These are phyloP conservation scores for Balanococcus diminutus DNA, from an alignment of 2,888 invertebrate genomes.

Conservation along the genomic window DNA sequence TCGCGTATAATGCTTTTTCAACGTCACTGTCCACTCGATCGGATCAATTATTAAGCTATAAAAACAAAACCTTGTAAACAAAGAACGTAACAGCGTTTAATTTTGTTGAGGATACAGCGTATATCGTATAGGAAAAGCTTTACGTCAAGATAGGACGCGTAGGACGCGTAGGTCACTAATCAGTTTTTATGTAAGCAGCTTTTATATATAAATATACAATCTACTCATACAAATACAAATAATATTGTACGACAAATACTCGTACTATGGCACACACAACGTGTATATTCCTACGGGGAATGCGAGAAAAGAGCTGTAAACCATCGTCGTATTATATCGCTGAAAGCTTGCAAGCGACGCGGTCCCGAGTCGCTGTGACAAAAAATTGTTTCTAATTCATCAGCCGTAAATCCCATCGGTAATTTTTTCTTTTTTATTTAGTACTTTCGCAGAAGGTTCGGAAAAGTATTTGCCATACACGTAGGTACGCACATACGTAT, in stretches of 20 bases:
- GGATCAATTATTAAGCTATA: not conserved
- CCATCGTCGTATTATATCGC: slow-evolving; percentile 37
- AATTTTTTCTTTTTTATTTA: slow-evolving; percentile 40
- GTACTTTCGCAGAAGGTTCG: not conserved
- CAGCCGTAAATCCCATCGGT: slow-evolving; percentile 46
- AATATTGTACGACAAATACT: not conserved
- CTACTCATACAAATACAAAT: no score
- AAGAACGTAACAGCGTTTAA: not conserved
- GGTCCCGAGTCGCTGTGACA: not conserved
- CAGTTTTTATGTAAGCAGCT: slow-evolving; percentile 28
- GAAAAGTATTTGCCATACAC: not conserved
- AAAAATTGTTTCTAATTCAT: slow-evolving; percentile 51
- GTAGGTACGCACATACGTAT: not conserved
- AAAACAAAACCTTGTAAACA: not conserved
- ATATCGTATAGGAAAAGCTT: not conserved
- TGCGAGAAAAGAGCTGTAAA: slow-evolving; percentile 36
- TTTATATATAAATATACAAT: not conserved
- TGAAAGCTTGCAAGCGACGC: slow-evolving; percentile 41
- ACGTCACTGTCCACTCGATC: not conserved
- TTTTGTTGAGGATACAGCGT: not conserved
- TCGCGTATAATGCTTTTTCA: not conserved
- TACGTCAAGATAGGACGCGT: not conserved
- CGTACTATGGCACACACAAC: not conserved
- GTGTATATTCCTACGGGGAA: slow-evolving; percentile 16
- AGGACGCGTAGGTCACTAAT: not conserved